Evolutionary conservation across 2,113 vertebrate species (phyloP).

Genomic region (Cranoglanis bouderius): DNA sequence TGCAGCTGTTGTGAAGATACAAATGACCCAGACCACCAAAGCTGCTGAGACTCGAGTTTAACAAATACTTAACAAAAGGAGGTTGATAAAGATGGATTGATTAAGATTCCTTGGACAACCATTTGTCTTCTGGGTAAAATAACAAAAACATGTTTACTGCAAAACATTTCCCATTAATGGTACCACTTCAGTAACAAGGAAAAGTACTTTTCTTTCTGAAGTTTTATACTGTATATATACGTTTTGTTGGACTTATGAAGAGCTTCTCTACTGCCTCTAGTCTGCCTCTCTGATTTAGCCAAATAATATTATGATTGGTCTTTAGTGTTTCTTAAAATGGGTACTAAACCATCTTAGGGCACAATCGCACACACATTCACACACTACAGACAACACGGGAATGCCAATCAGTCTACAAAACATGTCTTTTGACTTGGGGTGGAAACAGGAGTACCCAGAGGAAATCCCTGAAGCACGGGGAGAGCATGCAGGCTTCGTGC

Average conservation of each 20-base stretch:
- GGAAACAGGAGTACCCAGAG: too few relatives aligned
- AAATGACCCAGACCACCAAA: conserved; percentile 64
- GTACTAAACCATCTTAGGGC: too few relatives aligned
- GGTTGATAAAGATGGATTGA: background rate
- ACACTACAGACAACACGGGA: too few relatives aligned
- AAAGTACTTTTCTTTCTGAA: too few relatives aligned
- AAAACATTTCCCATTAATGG: too few relatives aligned
- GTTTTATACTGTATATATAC: background rate
- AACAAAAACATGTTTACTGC: background rate
- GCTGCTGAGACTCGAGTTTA: conserved; percentile 13
- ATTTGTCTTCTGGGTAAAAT: background rate
- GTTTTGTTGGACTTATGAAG: background rate
- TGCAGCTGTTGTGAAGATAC: conserved; percentile 65
- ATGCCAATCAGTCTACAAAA: too few relatives aligned
- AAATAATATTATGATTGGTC: background rate
- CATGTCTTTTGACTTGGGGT: too few relatives aligned
- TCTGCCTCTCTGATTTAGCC: background rate
- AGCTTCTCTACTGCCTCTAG: background rate
- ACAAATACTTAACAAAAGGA: background rate
- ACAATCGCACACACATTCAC: too few relatives aligned
- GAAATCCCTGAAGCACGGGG: too few relatives aligned
- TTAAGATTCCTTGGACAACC: background rate
- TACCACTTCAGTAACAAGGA: too few relatives aligned
- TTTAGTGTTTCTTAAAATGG: background rate
- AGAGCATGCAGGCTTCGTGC: too few relatives aligned